Base-by-base conservation (phyloP, 2,888 invertebrate genomes). In the Zelleria hepariella region DNA sequence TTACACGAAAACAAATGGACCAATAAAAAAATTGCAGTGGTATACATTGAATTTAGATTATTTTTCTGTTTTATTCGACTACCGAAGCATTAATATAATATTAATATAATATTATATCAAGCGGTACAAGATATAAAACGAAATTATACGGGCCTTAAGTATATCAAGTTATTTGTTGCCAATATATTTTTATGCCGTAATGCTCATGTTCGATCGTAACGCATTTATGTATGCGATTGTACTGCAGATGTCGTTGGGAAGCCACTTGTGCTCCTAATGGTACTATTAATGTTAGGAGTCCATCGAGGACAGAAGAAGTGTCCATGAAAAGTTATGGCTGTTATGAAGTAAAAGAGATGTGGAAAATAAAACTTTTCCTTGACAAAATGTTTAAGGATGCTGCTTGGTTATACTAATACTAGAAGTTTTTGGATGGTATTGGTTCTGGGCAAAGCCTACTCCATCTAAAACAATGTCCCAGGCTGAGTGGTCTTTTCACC, bases 131-230 rank as follows among this genome's bases (percentile, higher is more conserved):
- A 65, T 61, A 63, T 62, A 62, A 61, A 63, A 66, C 65, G 62
- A 69, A 68, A 67, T 68, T 66, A 69, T 67, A 67, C 63, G 61
- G 63, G 62, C 64, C 65, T 61, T 63, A 62, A 52, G 53, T 61
- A 62, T 64, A 64, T 60, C 59, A 64, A 63, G 63, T 67, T 70
- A 69, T 71, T 71, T 65, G 67, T 66, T 61, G 66, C 63, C 68
- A 59, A 68, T 72, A 73, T 72, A 69, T 63, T 54, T 62, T 66
- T 70, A 68, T 68, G 68, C 66, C 60, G 57, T 60, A 57, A 64
- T 63, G 66, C 64, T 42, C 66, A 62, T 63, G 64, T 64, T 63
- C 23, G 51, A 51, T 51, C 62, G 57, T 70, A 64, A 63, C 32
- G 32, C 32, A 42, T 42, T n/a, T 42, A 42, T 42, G 32, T 64